Evolutionary conservation across 2,888 invertebrate genomes (phyloP).

Genomic region (Tipula unca): DNA sequence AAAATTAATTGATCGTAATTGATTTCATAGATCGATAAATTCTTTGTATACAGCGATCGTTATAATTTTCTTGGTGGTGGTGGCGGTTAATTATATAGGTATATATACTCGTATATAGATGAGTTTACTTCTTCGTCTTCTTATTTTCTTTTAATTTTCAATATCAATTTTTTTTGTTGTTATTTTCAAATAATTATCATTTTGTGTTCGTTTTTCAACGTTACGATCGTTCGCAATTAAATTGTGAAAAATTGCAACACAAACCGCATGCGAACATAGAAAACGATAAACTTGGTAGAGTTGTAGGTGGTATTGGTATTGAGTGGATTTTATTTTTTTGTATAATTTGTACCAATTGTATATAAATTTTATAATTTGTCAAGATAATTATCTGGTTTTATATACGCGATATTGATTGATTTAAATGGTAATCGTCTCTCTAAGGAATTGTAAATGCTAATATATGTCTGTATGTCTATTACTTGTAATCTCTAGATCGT

Average conservation of each 20-base stretch:
- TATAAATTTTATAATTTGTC: background rate
- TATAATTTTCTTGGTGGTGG: background rate
- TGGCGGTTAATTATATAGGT: background rate
- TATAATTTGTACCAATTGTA: background rate
- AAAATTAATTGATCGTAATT: conserved; percentile 8
- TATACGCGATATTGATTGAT: background rate
- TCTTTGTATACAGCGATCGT: background rate
- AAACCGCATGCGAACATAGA: background rate
- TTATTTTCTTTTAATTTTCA: background rate
- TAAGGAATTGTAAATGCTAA: no score
- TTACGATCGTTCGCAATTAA: background rate
- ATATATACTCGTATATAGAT: background rate
- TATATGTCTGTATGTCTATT: no score
- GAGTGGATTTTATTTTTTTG: background rate
- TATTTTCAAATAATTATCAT: background rate
- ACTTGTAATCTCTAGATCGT: no score
- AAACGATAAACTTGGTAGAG: background rate
- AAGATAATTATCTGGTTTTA: background rate
- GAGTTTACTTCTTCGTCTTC: background rate
- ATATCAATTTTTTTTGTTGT: background rate
- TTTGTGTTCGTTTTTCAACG: background rate
- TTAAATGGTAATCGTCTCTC: background rate
- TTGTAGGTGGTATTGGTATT: background rate
- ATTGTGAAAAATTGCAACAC: background rate
- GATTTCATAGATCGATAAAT: background rate